phyloP scores from a whole-genome alignment of 2,888 invertebrate species.

The Schizotus pectinicornis region DNA sequence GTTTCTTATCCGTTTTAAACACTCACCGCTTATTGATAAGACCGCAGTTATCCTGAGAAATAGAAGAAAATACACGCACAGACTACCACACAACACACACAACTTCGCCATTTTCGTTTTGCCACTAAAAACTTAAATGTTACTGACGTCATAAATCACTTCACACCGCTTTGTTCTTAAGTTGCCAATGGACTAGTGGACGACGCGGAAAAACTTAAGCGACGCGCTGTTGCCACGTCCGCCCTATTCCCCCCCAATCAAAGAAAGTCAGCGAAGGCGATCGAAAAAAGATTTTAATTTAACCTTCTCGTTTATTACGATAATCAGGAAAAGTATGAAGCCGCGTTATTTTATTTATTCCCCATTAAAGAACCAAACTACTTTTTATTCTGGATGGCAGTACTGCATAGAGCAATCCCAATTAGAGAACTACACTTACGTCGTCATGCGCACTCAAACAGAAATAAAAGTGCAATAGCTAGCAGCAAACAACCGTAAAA shows the following conservation, averaged over 20 bases:
- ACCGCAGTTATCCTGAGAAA: conserved; percentile 34
- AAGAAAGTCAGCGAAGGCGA: no score
- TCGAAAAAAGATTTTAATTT: no score
- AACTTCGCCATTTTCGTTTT: conserved; percentile 51
- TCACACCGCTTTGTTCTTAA: conserved; percentile 16
- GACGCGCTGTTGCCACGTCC: conserved; percentile 6
- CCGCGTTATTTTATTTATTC: no score
- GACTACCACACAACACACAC: conserved; percentile 43
- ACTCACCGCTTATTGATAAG: conserved; percentile 38
- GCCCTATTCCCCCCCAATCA: not conserved
- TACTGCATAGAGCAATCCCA: no score
- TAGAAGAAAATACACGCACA: conserved; percentile 44
- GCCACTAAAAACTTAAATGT: conserved; percentile 31
- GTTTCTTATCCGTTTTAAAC: not conserved
- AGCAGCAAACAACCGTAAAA: no score
- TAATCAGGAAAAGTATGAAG: no score
- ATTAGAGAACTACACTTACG: no score
- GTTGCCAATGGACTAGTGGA: conserved; percentile 6
- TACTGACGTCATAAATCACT: conserved; percentile 28
- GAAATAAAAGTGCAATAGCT: no score
- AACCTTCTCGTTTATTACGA: no score
- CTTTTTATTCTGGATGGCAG: no score
- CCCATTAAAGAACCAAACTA: no score
- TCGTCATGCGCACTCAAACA: no score
- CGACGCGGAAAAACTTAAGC: conserved; percentile 10